phyloP scores from a whole-genome alignment of 2,797 vertebrate species.

The Rousettus madagascariensis region DNA sequence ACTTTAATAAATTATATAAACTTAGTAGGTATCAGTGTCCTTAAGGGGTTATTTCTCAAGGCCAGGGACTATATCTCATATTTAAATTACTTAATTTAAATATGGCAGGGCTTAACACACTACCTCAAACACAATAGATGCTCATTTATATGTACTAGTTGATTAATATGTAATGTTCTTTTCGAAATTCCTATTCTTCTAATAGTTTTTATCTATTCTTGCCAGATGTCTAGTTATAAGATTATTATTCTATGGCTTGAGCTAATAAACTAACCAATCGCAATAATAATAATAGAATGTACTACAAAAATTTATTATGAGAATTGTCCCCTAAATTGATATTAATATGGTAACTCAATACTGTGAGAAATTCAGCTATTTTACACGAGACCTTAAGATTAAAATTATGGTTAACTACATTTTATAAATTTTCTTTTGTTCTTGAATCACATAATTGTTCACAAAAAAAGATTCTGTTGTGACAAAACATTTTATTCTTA shows the following conservation, averaged over 20 bases:
- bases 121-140: not conserved
- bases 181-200: not conserved
- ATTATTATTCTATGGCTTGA: not conserved
- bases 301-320: not conserved
- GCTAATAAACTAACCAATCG: not conserved
- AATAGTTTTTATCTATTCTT: conserved; percentile 6
- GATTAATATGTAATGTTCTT: not conserved
- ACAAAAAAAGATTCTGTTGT: not conserved
- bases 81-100: not conserved
- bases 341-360: not conserved
- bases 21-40: not conserved
- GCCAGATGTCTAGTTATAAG: not conserved
- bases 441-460: not conserved
- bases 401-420: not conserved
- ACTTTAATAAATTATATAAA: not conserved
- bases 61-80: not conserved
- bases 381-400: not conserved
- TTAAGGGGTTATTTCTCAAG: not conserved
- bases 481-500: not conserved
- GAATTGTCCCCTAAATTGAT: not conserved
- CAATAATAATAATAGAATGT: not conserved
- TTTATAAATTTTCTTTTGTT: not conserved
- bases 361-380: not conserved
- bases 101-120: not conserved
- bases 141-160: not conserved